These are phyloP conservation scores for Podargus strigoides DNA, from an alignment of 2,797 vertebrate species.

Conservation along the genomic window DNA sequence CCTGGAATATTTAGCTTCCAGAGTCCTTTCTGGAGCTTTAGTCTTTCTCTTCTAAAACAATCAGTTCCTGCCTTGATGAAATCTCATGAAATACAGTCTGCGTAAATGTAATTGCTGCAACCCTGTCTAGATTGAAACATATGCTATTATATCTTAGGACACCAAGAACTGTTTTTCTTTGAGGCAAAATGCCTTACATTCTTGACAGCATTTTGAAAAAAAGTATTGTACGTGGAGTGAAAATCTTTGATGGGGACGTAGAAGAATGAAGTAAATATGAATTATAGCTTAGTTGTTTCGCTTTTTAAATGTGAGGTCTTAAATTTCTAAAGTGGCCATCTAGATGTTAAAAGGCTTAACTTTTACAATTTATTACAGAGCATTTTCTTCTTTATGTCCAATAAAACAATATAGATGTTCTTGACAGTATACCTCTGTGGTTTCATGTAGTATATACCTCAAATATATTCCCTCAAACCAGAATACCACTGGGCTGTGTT, in stretches of 20 bases:
- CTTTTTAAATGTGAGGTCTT: neutral
- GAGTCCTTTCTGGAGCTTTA: neutral
- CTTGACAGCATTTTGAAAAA: neutral
- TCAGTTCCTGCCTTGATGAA: neutral
- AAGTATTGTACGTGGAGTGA: neutral
- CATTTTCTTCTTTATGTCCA: constrained; percentile 9
- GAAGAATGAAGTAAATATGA: neutral
- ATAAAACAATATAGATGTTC: neutral
- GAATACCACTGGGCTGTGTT: neutral
- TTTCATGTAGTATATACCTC: neutral
- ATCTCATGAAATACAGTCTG: neutral
- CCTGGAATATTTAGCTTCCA: neutral
- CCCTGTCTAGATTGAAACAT: neutral
- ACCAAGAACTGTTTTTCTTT: constrained; percentile 7
- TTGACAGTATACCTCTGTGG: neutral
- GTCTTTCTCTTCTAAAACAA: neutral
- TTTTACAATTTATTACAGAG: neutral
- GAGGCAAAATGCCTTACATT: neutral
- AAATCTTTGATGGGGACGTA: neutral
- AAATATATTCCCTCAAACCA: neutral
- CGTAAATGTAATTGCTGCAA: neutral
- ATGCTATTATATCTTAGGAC: neutral
- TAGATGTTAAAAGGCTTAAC: neutral
- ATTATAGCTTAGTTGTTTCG: neutral
- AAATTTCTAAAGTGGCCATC: constrained; percentile 4